A percentile compares a stretch with the other conserved stretches of the same genome.
Evolutionary conservation across 1,140 invertebrate genomes (phyloP).

Genomic region (Eupristina koningsbergeri): DNA sequence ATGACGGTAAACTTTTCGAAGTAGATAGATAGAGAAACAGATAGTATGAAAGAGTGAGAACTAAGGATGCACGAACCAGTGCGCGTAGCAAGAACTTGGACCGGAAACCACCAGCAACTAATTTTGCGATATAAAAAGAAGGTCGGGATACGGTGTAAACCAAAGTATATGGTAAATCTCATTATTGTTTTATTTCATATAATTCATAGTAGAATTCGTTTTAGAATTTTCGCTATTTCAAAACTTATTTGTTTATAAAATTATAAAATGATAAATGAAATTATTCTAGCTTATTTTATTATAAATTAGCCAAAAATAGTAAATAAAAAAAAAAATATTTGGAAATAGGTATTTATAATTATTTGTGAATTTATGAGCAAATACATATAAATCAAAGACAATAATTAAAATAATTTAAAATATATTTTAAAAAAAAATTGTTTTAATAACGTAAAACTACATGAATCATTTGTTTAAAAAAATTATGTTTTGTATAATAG

Average conservation of each 20-base stretch:
- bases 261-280: too few relatives aligned
- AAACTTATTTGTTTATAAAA: neutral
- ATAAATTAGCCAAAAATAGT: neutral
- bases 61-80: neutral
- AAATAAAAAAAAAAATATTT: neutral
- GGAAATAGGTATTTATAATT: too few relatives aligned
- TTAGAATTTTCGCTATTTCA: neutral
- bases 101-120: constrained; percentile 69
- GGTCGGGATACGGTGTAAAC: constrained; percentile 41
- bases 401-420: too few relatives aligned
- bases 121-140: constrained; percentile 57
- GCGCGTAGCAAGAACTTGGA: constrained; percentile 56
- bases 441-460: too few relatives aligned
- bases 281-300: too few relatives aligned
- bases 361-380: too few relatives aligned
- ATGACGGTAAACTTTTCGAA: constrained; percentile 56
- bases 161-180: neutral
- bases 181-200: neutral
- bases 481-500: too few relatives aligned
- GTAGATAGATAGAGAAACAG: constrained; percentile 26
- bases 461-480: too few relatives aligned
- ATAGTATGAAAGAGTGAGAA: neutral
- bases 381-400: too few relatives aligned
- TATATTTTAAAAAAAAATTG: too few relatives aligned
- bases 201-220: neutral